Evolutionary conservation across 2,797 vertebrate genomes (phyloP).

Genomic region (Paedocypris micromegethes): DNA sequence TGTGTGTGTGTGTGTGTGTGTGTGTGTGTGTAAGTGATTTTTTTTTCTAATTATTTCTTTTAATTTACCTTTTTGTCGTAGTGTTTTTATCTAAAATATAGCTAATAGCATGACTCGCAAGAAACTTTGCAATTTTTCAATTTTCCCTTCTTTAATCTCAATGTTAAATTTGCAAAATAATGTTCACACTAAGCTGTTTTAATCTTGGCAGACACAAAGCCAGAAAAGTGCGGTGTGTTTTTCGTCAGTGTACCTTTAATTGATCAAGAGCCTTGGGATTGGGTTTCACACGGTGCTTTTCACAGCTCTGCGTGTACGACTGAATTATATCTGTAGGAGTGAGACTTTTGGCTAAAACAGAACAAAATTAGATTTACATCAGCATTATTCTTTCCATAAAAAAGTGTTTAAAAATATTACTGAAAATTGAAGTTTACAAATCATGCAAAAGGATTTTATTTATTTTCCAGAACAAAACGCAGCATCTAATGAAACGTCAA

Average conservation of each 20-base stretch:
- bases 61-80: slow-evolving; percentile 45
- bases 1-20: slow-evolving; percentile 27
- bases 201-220: slow-evolving; percentile 22
- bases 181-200: slow-evolving; percentile 23
- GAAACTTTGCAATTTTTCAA: slow-evolving; percentile 37
- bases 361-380: slow-evolving; percentile 42
- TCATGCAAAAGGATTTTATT: no score
- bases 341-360: slow-evolving; percentile 62
- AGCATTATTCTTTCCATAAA: neutral
- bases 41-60: slow-evolving; percentile 26
- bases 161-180: slow-evolving; percentile 22
- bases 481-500: neutral
- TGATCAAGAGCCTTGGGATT: slow-evolving; percentile 60
- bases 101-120: slow-evolving; percentile 49
- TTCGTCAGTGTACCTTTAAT: slow-evolving; percentile 61
- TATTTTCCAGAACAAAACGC: no score
- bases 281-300: slow-evolving; percentile 66
- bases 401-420: neutral
- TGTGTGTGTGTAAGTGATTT: slow-evolving; percentile 9
- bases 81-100: slow-evolving; percentile 36
- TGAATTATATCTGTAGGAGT: slow-evolving; percentile 62
- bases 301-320: slow-evolving; percentile 69
- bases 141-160: slow-evolving; percentile 42
- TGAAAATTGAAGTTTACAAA: neutral
- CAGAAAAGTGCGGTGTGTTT: slow-evolving; percentile 12